Base-by-base conservation (phyloP, 2,797 vertebrate species). In the Takifugu ocellatus region DNA sequence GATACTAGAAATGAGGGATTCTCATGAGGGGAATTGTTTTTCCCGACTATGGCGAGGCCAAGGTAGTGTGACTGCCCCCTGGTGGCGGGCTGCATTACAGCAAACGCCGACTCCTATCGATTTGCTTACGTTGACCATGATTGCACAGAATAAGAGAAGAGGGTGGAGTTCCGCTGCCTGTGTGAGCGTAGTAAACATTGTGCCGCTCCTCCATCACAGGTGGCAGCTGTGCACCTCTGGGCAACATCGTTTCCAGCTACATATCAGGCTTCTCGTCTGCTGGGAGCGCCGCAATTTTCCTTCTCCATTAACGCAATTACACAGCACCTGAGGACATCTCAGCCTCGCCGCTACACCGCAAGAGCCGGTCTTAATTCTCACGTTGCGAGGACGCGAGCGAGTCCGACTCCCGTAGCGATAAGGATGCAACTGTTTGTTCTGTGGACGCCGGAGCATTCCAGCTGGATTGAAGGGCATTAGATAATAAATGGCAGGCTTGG, bases 201-300 rank as follows among this genome's bases (percentile, higher is more conserved):
- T 10, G 82, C 80, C 80, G 82, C 75, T 77, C 21, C 21, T 62
- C 67, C 31, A 15, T 68, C 68, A 69, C 74, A 74, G 72, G 70
- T 73, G 63, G 63, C 72, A 80, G 56, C 66, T 12, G 53, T 7
- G 54, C 75, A 56, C 85, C 86, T 84, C 68, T 78, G 86, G 85
- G 84, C 88, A 87, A 83, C 82, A 73, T 71, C 84, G 74, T 85
- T 86, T 86, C 79, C 74, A 68, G 74, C 55, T 29, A 65, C 66
- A 77, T 64, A 80, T 68, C 49, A 2, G 56, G 69, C 58, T 60
- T 58, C 54, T 49, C 68, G 71, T 66, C 75, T 60, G 59, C 83
- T 33, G 31, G 31, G 31, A 33, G 31, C 8, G 3, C 63, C 78
- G 78, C 77, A 64, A 87, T 83, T 85, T 88, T 77, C 77, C 69